Evolutionary conservation across 2,888 invertebrate genomes (phyloP).

Genomic region (Exocentrus adspersus): DNA sequence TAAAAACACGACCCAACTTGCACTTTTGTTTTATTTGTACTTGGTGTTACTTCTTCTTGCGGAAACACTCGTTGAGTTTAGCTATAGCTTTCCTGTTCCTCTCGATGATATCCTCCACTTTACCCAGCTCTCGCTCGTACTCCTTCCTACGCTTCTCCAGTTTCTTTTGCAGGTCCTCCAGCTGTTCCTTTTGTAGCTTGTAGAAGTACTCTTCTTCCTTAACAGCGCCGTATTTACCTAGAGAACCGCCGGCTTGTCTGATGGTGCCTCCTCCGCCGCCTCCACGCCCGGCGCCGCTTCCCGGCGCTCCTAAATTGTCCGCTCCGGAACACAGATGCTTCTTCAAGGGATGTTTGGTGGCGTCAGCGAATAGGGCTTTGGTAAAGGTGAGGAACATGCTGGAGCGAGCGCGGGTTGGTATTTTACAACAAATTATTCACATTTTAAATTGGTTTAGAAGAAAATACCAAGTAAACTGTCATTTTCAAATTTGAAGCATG

Average conservation of each 20-base stretch:
- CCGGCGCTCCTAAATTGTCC: conserved; percentile 70
- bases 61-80: conserved; percentile 14
- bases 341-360: background rate
- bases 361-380: background rate
- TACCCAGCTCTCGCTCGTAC: too few species aligned
- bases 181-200: conserved; percentile 66
- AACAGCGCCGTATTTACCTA: conserved; percentile 89
- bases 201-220: conserved; percentile 91
- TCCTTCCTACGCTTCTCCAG: conserved; percentile 19
- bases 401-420: too few species aligned
- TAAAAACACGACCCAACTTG: conserved; percentile 7
- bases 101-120: conserved; percentile 22
- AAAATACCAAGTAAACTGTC: too few species aligned
- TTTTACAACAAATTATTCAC: too few species aligned
- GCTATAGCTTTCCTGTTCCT: conserved; percentile 19
- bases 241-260: conserved; percentile 86
- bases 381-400: background rate
- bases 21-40: background rate
- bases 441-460: too few species aligned
- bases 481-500: too few species aligned
- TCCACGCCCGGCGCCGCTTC: conserved; percentile 82
- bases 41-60: background rate
- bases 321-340: background rate
- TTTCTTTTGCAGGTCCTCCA: conserved; percentile 25
- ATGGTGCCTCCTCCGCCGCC: conserved; percentile 85